Base-by-base conservation (phyloP, 2,888 invertebrate species). In the Hydriomena furcata region DNA sequence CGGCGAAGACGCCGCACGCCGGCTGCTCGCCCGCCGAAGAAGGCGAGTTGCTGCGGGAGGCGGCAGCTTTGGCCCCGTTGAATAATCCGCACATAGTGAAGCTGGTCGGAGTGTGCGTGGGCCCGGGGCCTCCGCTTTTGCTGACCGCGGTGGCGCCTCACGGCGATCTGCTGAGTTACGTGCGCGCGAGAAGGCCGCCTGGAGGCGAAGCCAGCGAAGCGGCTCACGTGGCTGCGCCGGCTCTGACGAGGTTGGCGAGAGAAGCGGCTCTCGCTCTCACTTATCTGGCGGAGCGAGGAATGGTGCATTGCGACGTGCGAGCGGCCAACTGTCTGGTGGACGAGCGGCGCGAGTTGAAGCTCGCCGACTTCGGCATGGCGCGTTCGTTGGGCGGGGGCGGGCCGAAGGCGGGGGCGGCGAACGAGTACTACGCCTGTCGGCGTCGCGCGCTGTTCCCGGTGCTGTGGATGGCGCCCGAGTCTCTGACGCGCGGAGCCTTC, bases 121-220 rank as follows among this genome's bases (percentile, higher is more conserved):
- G 95, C 1, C 94, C 95, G 61, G 93, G 92, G 2, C 96, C 96
- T 55, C 96, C 97, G 0, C 93, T 97, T 5, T 94, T 96, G 65
- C 94, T 96, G 0, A 97, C 97, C 97, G 97, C 98, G 77, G 96
- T 96, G 65, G 97, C 97, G 92, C 89, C 96, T 3, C 96, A 97
- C 72, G 97, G 97, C 8, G 97, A 98, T 75, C 82, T 98, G 61
- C 95, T 95, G 74, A 95, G 95, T 0, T 98, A 95, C 76, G 88
- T 98, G 30, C 83, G 27, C 85, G 64, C 68, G 28, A 75, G 97
- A 41, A 92, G 97, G 12, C 94, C 95, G 76, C 90, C 95, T 92
- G 27, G 53, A 60, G 91, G 51, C 91, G 4, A 5, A 13, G 24
- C 24, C 91, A 94, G 95, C 71, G 94, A 78, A 42, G 65, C 62